These are phyloP conservation scores for Sinhomidia bicolor DNA, from an alignment of 2,888 invertebrate species.

Conservation along the genomic window DNA sequence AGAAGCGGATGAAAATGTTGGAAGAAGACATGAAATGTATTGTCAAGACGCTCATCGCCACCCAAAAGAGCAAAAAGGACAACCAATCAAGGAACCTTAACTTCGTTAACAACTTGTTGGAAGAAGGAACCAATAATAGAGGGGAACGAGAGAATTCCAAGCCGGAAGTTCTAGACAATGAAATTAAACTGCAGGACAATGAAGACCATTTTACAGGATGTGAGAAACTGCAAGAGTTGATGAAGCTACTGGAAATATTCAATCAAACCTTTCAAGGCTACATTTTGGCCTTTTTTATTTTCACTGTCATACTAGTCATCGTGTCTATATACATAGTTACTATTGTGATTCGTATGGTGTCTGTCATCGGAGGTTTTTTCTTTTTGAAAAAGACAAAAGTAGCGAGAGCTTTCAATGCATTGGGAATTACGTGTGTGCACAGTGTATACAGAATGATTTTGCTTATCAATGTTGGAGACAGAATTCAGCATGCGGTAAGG, in stretches of 20 bases:
- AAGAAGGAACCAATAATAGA: too few species aligned
- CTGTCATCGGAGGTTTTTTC: background rate
- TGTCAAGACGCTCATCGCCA: too few species aligned
- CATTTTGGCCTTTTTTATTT: constrained; percentile 36
- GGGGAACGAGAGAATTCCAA: too few species aligned
- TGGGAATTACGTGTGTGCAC: constrained; percentile 41
- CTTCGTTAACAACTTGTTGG: too few species aligned
- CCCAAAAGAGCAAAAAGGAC: background rate
- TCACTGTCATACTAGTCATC: constrained; percentile 1
- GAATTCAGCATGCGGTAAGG: constrained; percentile 48
- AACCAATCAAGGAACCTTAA: background rate
- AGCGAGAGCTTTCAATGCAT: background rate
- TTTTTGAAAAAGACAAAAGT: background rate
- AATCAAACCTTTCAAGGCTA: constrained; percentile 14
- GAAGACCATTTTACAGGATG: background rate
- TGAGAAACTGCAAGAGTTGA: background rate
- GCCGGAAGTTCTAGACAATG: background rate
- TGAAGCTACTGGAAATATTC: background rate
- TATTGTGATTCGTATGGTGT: background rate
- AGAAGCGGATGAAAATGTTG: background rate
- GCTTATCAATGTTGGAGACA: constrained; percentile 50
- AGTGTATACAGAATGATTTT: constrained; percentile 33
- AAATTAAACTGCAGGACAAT: too few species aligned
- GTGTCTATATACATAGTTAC: constrained; percentile 46
- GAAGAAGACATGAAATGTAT: background rate